These are phyloP conservation scores for Tribolium castaneum DNA, from an alignment of 1,140 invertebrate genomes.

Conservation along the genomic window DNA sequence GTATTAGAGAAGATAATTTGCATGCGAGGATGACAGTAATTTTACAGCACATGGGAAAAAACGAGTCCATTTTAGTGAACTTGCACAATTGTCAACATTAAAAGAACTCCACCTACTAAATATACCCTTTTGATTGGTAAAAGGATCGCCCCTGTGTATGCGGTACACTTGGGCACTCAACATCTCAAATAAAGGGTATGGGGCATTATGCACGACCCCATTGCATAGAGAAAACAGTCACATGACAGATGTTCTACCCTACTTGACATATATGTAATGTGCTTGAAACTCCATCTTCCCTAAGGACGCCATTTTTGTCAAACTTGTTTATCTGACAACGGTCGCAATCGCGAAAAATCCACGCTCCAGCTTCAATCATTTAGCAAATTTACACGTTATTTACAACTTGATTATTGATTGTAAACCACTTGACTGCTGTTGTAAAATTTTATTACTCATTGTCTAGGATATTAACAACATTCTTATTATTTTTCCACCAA, in stretches of 20 bases:
- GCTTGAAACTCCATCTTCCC: constrained; percentile 20
- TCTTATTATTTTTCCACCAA: not conserved
- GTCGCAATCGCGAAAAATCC: not conserved
- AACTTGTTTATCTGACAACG: not conserved
- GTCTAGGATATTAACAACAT: constrained; percentile 1
- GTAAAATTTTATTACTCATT: constrained; percentile 35
- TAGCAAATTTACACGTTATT: not conserved
- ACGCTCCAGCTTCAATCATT: not conserved
- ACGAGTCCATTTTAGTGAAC: constrained; percentile 48
- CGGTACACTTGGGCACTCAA: constrained; percentile 48
- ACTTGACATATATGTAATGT: constrained; percentile 27
- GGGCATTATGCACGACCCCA: constrained; percentile 46
- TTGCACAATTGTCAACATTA: constrained; percentile 54
- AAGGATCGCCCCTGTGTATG: constrained; percentile 52
- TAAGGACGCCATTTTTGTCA: constrained; percentile 32
- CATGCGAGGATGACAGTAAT: constrained; percentile 33
- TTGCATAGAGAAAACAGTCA: constrained; percentile 45
- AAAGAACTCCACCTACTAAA: constrained; percentile 56
- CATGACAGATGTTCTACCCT: constrained; percentile 50
- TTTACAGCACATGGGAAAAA: constrained; percentile 40
- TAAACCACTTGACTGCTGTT: constrained; percentile 12
- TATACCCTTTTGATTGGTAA: constrained; percentile 58
- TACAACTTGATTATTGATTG: constrained; percentile 36
- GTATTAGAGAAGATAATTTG: constrained; percentile 34
- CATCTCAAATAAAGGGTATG: constrained; percentile 51